Conservation (phyloP, 2,888 invertebrate species). For the Strigamia crassipes region DNA sequence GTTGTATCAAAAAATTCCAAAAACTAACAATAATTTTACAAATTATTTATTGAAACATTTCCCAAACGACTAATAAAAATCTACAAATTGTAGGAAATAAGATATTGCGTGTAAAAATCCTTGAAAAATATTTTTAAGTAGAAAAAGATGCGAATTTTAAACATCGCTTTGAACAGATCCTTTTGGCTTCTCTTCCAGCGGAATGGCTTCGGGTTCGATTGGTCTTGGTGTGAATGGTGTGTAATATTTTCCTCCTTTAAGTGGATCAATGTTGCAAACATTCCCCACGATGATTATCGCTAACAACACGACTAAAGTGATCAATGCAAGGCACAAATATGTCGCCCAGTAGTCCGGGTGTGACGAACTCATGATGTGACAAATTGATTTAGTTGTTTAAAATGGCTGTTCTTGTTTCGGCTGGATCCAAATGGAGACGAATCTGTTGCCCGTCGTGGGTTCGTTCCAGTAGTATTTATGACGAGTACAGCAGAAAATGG, state of each 20-base stretch:
- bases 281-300: conserved; percentile 48
- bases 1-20: not conserved
- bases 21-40: not conserved
- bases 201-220: conserved; percentile 2
- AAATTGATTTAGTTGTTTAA: conserved; percentile 7
- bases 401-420: conserved; percentile 49
- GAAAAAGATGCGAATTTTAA: not conserved
- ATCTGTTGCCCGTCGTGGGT: conserved; percentile 55
- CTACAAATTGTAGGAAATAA: not conserved
- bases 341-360: conserved; percentile 49
- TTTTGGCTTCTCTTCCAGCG: conserved; percentile 16
- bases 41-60: conserved; percentile 16
- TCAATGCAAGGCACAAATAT: conserved; percentile 47
- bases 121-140: not conserved
- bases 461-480: conserved; percentile 82
- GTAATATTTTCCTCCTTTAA: not conserved
- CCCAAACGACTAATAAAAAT: not conserved
- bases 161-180: conserved; percentile 29
- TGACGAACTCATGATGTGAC: conserved; percentile 4
- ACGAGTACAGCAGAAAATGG: conserved; percentile 78
- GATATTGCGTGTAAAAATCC: not conserved
- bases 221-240: not conserved
- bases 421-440: conserved; percentile 50
- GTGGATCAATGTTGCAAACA: not conserved
- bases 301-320: conserved; percentile 48